A percentile compares a stretch with the other conserved stretches of the same genome.
Conservation (phyloP, 2,888 invertebrate genomes). For the Cephus runcator region DNA sequence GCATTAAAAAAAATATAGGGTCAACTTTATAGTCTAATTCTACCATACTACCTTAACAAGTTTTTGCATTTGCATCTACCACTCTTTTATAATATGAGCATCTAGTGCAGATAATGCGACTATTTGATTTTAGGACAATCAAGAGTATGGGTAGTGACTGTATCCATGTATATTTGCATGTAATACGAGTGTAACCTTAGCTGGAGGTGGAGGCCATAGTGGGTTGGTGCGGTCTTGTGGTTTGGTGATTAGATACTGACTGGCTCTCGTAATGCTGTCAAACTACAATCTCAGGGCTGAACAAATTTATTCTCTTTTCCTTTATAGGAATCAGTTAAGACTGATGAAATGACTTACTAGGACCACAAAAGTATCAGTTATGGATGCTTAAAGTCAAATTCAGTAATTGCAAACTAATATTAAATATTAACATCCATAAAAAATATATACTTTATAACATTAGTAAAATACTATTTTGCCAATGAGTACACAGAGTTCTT, state of each 20-base stretch:
- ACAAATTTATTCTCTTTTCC: conserved; percentile 9
- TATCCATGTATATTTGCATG: not conserved
- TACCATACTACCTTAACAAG: not conserved
- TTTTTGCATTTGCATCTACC: not conserved
- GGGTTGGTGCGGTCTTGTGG: conserved; percentile 43
- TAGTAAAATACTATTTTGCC: not conserved
- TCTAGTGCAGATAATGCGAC: not conserved
- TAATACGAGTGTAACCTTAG: conserved; percentile 46
- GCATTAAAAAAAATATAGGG: too few relatives aligned
- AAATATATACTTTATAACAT: not conserved
- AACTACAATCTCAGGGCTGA: conserved; percentile 26
- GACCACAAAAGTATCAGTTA: not conserved
- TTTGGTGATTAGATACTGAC: conserved; percentile 52
- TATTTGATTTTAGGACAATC: not conserved
- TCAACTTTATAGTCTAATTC: too few relatives aligned
- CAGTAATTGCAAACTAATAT: not conserved
- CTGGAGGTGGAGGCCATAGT: conserved; percentile 40
- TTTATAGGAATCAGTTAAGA: not conserved
- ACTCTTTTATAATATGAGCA: not conserved
- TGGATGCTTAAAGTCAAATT: not conserved
- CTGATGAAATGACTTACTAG: conserved; percentile 4
- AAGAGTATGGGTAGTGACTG: not conserved
- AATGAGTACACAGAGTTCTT: not conserved
- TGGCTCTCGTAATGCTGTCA: conserved; percentile 33
- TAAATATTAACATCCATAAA: not conserved